phyloP scores from a whole-genome alignment of 1,140 invertebrate genomes.

The Neoseiulus cucumeris region DNA sequence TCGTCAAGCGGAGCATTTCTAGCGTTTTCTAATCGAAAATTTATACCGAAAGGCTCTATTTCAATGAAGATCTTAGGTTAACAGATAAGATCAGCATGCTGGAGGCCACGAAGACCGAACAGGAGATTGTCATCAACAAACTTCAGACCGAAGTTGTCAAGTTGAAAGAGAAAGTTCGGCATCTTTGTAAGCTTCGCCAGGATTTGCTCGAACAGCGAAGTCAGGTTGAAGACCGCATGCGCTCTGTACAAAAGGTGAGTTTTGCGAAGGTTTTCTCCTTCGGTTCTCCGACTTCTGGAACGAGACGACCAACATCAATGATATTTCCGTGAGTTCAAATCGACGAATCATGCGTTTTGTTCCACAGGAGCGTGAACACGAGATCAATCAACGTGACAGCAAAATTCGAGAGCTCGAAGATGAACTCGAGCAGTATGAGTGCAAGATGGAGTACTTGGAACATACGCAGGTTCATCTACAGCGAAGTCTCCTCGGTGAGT shows the following conservation, averaged over 20 bases:
- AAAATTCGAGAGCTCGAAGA: conserved; percentile 3
- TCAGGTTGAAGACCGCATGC: conserved; percentile 1
- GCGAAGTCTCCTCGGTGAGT: conserved; percentile 7
- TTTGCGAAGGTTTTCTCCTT: no score
- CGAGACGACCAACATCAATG: no score
- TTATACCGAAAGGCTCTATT: no score
- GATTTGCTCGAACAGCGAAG: not conserved
- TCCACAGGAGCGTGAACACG: not conserved
- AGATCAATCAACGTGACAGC: conserved; percentile 1
- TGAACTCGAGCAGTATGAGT: conserved; percentile 7
- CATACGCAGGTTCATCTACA: conserved; percentile 7
- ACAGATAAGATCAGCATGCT: conserved; percentile 9
- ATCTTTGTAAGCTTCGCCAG: conserved; percentile 5
- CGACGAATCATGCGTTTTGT: not conserved
- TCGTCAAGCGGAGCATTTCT: no score
- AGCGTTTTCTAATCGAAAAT: no score
- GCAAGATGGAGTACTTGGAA: conserved; percentile 7
- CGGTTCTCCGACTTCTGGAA: no score
- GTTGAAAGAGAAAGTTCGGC: conserved; percentile 1
- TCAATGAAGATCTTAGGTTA: no score
- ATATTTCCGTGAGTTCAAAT: no score
- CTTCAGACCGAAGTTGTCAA: conserved; percentile 8
- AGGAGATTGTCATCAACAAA: conserved; percentile 9
- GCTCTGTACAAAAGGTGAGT: conserved; percentile 7
- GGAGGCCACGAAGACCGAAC: conserved; percentile 1